Percentiles rank a stretch among this genome's conserved stretches.
These are phyloP conservation scores for human DNA, from an alignment of 2,113 vertebrate species.

Conservation along the genomic window DNA sequence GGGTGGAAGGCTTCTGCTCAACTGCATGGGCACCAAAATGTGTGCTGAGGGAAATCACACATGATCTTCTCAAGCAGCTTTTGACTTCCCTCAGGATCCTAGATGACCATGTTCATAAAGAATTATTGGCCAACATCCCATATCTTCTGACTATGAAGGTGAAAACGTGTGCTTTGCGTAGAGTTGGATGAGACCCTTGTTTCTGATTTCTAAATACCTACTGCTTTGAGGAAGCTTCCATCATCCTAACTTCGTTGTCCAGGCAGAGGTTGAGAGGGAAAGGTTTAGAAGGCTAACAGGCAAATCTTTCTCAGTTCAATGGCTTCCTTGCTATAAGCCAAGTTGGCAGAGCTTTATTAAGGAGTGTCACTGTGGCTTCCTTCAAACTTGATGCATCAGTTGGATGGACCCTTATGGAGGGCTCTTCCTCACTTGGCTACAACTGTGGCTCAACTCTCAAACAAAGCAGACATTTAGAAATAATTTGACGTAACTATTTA, in stretches of 20 bases:
- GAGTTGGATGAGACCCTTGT: background rate
- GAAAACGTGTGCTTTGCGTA: too few species aligned
- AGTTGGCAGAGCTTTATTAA: background rate
- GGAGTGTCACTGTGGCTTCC: background rate
- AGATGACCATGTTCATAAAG: background rate
- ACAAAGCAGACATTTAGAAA: background rate
- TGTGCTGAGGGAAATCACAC: background rate
- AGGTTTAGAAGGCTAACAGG: background rate
- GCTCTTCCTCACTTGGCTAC: too few species aligned
- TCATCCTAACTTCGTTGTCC: background rate
- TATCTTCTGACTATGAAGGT: background rate
- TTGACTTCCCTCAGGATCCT: background rate
- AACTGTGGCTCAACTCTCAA: background rate
- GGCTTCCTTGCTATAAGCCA: background rate
- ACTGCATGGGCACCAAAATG: background rate
- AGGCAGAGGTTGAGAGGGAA: background rate
- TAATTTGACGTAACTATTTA: too few species aligned
- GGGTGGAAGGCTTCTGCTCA: background rate
- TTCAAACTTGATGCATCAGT: background rate
- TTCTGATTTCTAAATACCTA: background rate
- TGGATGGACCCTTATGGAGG: background rate
- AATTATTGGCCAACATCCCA: rapidly evolving
- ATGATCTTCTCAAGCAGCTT: background rate
- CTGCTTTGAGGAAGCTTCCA: background rate
- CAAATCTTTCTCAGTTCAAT: background rate